A percentile compares a stretch with the other conserved stretches of the same genome.
Evolutionary conservation across 2,888 invertebrate genomes (phyloP).

Genomic region (Diplolepis rosae): DNA sequence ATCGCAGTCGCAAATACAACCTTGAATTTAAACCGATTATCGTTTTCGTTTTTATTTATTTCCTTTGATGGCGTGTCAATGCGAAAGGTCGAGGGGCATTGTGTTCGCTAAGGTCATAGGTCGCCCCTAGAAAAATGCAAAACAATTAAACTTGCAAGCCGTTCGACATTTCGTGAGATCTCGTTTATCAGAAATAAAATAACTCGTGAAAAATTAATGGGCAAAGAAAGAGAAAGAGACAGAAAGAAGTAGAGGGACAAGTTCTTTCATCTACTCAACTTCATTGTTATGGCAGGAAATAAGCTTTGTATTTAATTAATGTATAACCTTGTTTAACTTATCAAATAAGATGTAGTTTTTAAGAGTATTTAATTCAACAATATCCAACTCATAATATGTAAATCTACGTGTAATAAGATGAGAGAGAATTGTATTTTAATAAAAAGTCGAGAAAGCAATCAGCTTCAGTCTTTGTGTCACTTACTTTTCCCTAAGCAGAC

Average conservation of each 20-base stretch:
- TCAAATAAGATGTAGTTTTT: slow-evolving; percentile 43
- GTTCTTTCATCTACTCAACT: slow-evolving; percentile 2
- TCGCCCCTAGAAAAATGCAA: no score
- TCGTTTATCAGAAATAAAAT: not conserved
- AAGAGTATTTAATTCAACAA: slow-evolving; percentile 52
- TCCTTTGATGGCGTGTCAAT: not conserved
- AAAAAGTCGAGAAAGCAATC: slow-evolving; percentile 24
- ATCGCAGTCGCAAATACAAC: no score
- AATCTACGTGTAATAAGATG: slow-evolving; percentile 48
- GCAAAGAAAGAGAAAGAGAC: slow-evolving; percentile 18
- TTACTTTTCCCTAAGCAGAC: not conserved
- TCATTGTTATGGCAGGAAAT: not conserved
- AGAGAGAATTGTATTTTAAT: slow-evolving; percentile 37
- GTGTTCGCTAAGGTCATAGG: no score
- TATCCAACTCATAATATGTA: slow-evolving; percentile 44
- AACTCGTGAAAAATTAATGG: not conserved
- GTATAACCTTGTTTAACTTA: slow-evolving; percentile 40
- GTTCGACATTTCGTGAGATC: not conserved
- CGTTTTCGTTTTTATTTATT: not conserved
- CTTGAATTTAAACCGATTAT: not conserved
- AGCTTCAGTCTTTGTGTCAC: not conserved
- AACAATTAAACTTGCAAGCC: not conserved
- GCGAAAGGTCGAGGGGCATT: not conserved
- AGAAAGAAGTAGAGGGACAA: slow-evolving; percentile 30
- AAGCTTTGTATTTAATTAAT: slow-evolving; percentile 50